Evolutionary conservation across 2,797 vertebrate species (phyloP).

Genomic region (Tangara arthus): DNA sequence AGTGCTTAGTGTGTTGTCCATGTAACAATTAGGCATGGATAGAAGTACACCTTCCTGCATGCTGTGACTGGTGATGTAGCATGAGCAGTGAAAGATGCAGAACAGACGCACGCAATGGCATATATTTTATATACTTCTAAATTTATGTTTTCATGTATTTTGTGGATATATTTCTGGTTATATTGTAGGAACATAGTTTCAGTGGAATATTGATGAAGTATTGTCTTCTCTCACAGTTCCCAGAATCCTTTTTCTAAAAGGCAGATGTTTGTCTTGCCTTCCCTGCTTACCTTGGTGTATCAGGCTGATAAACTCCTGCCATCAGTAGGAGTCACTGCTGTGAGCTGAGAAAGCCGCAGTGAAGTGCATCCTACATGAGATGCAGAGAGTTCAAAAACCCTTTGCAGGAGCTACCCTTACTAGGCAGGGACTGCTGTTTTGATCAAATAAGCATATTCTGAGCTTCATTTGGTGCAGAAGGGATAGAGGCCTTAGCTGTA

Average conservation of each 20-base stretch:
- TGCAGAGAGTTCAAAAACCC: not conserved
- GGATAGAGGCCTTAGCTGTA: not conserved
- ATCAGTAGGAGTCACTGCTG: not conserved
- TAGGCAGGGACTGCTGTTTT: not conserved
- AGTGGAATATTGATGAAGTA: not conserved
- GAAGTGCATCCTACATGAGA: not conserved
- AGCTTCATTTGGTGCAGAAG: not conserved
- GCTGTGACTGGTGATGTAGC: not conserved
- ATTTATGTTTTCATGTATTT: not conserved
- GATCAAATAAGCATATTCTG: not conserved
- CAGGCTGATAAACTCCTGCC: not conserved
- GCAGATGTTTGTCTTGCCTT: not conserved
- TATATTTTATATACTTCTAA: not conserved
- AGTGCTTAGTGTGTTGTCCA: not conserved
- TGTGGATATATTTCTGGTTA: not conserved
- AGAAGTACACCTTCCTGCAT: conserved; percentile 8
- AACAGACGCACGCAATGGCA: not conserved
- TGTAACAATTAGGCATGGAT: not conserved
- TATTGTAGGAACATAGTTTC: not conserved
- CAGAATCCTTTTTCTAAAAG: not conserved
- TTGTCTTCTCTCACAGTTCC: not conserved
- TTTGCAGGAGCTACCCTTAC: not conserved
- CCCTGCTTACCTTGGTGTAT: not conserved
- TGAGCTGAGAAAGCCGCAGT: not conserved
- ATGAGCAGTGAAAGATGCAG: not conserved